Base-by-base conservation (phyloP, 2,888 invertebrate species). In the Microplitis manilae region DNA sequence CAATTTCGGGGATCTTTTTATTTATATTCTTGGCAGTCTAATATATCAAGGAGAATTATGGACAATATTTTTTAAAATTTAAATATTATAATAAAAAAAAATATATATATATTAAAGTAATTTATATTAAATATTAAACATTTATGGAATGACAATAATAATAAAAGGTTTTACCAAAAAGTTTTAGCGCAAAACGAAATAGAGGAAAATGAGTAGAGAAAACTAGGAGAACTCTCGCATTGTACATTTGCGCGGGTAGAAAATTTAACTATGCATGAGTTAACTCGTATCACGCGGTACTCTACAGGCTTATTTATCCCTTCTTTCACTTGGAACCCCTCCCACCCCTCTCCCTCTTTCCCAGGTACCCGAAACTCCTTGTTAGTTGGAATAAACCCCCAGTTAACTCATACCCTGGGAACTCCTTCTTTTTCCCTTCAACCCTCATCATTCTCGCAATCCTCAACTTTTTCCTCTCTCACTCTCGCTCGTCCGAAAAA, bases 261-360 rank as follows among this genome's bases (percentile, higher is more conserved):
- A 65, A 69, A 65, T 69, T 70, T 70, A 74, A 67, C 67, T 77
- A 77, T 77, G 77, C 74, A 77, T 70, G 60, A 70, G 40, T 59
- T 77, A 17, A 60, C 39, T 73, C 73, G 73, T 60, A 77, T 77
- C 76, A 73, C 59, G 38, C 60, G 64, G 65, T 67, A n/a, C 70
- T 75, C 73, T 39, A 30, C 38, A 65, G 38, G 38, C 62, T 17
- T 62, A 30, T 65, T 65, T 30, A 30, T 30, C 30, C 30, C 30
- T 30, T 30, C 30, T 30, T 30, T 30, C 30, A 30, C 30, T 30
- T 30, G 30, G 4, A 30, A 30, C 30, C 30, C 30, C 30, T 30
- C 2, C 30, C 30, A 4, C 30, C 1, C 38, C 9, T 8, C 13
- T 13, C 38, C 38, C 13, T 30, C 38, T 13, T 65, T 38, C 30